Evolutionary conservation across 1,140 invertebrate species (phyloP), one percentile per base, ranked within the genome.

Genomic region (Bombus superbus): DNA sequence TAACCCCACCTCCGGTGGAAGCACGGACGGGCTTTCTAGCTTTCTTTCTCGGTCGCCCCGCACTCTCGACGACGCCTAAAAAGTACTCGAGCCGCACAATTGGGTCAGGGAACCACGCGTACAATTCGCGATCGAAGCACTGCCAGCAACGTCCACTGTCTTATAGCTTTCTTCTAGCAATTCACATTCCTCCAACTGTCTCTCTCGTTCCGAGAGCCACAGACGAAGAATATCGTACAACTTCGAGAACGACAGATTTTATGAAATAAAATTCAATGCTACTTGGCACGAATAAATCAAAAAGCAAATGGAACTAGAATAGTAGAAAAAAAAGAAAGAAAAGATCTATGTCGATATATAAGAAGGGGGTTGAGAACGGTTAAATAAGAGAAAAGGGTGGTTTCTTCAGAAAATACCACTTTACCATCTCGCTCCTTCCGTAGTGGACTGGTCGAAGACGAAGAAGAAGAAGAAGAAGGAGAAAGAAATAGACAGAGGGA

Each of bases 31-130:
- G 42, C 22, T 81, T 81, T 74, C 69, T 6, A 74, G 69, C 38
- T 57, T 66, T 81, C 79, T 75, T 74, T 74, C 78, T 69, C 47
- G 74, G 40, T 47, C 44, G 22, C 68, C 53, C 57, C 57, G 40
- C 75, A 71, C 82, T 35, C 75, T 35, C 64, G 47, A 79, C 64
- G 75, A 84, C 82, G 83, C 68, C 53, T 84, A 72, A 84, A 78
- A 79, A 79, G 32, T 66, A 69, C 74, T 35, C 75, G 66, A 59
- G 66, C 28, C 68, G 78, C 77, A 81, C 83, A 86, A 86, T 83
- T 77, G 81, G 85, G 81, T 86, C 81, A 83, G 66, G 66, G 64
- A 77, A 83, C 73, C 85, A 72, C 66, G 64, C 69, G 83, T 73
- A 25, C 40, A 71, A 85, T 80, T 35, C 68, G 22, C 73, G 81